phyloP scores from a whole-genome alignment of 2,113 vertebrate species.

The Sitta europaea region DNA sequence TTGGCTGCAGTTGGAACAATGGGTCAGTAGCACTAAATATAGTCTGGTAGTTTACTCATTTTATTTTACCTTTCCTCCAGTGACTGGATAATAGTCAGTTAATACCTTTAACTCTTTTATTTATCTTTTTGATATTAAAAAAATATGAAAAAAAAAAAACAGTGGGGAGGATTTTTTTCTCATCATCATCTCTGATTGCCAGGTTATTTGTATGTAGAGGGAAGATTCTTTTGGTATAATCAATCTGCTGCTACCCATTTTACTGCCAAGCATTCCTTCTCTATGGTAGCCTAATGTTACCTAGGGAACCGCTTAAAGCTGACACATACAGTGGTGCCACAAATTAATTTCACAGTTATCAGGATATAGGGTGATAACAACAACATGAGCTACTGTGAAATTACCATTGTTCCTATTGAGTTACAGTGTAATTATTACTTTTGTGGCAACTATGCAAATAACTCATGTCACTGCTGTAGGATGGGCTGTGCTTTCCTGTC shows the following conservation, averaged over 20 bases:
- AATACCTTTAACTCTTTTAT: neutral
- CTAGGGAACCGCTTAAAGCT: constrained; percentile 76
- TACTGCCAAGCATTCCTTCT: constrained; percentile 70
- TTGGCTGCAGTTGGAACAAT: neutral
- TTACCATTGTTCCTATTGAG: constrained; percentile 73
- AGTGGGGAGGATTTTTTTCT: constrained; percentile 1
- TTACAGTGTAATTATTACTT: constrained; percentile 75
- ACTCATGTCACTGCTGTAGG: constrained; percentile 40
- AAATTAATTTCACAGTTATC: constrained; percentile 80
- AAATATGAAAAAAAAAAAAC: neutral
- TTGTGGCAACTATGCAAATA: constrained; percentile 72
- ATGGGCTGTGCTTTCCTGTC: constrained; percentile 46
- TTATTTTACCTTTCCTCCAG: neutral
- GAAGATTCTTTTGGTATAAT: constrained; percentile 62
- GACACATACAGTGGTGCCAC: constrained; percentile 68
- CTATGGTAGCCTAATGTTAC: constrained; percentile 71
- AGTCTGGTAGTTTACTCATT: neutral
- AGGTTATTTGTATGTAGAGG: constrained; percentile 54
- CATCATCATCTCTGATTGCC: neutral
- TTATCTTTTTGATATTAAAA: neutral
- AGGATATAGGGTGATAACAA: constrained; percentile 70
- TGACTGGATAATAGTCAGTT: neutral
- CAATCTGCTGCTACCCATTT: constrained; percentile 61
- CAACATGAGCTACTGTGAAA: constrained; percentile 70
- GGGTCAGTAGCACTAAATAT: neutral